Evolutionary conservation across 2,113 vertebrate genomes (phyloP).

Genomic region (Dicrurus megarhynchus): DNA sequence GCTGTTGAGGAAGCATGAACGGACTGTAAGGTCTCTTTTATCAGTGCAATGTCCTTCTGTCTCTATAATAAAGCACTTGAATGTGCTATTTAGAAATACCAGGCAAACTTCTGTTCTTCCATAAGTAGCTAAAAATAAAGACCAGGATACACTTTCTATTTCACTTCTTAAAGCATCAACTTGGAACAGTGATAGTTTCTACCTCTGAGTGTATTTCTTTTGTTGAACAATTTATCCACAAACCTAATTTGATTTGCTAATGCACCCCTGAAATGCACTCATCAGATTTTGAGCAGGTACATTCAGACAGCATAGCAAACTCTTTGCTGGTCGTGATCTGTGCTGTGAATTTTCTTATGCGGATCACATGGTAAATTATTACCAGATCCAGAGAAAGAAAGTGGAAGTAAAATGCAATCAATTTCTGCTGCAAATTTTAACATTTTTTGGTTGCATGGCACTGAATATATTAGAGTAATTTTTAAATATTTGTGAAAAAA

Average conservation of each 20-base stretch:
- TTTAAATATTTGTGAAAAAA: background rate
- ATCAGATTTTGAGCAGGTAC: background rate
- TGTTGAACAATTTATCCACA: background rate
- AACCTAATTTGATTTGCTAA: background rate
- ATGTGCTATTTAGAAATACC: background rate
- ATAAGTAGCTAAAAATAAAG: background rate
- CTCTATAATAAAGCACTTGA: background rate
- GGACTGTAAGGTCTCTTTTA: background rate
- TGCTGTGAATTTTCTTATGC: background rate
- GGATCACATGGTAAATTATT: background rate
- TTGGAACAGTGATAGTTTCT: background rate
- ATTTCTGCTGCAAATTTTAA: background rate
- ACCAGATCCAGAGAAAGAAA: background rate
- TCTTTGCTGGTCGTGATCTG: background rate
- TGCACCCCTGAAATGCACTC: background rate
- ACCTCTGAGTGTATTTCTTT: background rate
- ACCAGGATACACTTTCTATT: background rate
- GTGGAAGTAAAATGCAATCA: background rate
- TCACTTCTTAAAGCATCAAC: background rate
- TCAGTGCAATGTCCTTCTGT: background rate
- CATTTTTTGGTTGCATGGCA: background rate
- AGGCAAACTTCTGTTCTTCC: background rate
- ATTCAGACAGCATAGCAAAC: background rate
- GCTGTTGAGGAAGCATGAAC: background rate
- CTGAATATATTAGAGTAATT: background rate